Conservation (phyloP, 1,140 invertebrate species). For the Drosophila pectinifera region DNA sequence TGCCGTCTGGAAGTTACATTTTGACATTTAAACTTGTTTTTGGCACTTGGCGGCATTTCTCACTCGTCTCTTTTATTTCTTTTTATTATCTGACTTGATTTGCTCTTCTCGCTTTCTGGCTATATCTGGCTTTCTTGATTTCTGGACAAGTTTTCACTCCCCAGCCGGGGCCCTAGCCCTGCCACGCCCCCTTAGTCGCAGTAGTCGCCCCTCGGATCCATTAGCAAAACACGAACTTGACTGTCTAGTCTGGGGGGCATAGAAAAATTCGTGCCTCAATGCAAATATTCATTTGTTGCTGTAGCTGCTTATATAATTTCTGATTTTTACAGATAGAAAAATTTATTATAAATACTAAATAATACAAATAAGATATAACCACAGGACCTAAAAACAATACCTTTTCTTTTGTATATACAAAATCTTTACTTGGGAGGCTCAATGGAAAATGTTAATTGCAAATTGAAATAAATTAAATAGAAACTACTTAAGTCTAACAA, state of each 20-base stretch:
- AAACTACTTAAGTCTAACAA: too few relatives aligned
- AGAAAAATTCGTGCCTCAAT: constrained; percentile 52
- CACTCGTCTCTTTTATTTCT: constrained; percentile 49
- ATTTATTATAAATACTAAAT: too few relatives aligned
- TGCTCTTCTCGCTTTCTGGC: constrained; percentile 59
- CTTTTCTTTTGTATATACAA: too few relatives aligned
- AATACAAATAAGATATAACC: too few relatives aligned
- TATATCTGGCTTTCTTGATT: constrained; percentile 58
- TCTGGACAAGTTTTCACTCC: constrained; percentile 43
- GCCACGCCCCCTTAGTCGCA: not conserved
- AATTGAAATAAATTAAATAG: constrained; percentile 47
- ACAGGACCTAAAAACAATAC: too few relatives aligned
- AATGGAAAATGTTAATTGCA: constrained; percentile 25
- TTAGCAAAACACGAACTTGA: constrained; percentile 54
- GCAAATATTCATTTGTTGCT: constrained; percentile 54
- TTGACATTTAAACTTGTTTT: constrained; percentile 82
- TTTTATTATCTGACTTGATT: constrained; percentile 77
- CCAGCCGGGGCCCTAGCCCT: constrained; percentile 36
- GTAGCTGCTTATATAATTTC: constrained; percentile 17
- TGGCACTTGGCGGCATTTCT: constrained; percentile 70
- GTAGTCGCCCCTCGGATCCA: constrained; percentile 1
- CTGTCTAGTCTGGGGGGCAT: constrained; percentile 46
- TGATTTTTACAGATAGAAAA: too few relatives aligned
- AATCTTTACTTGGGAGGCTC: constrained; percentile 3
- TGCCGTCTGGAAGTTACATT: constrained; percentile 63